A percentile compares a stretch with the other conserved stretches of the same genome.
Evolutionary conservation across 2,113 vertebrate species (phyloP).

Genomic region (Coptodon rendalli): DNA sequence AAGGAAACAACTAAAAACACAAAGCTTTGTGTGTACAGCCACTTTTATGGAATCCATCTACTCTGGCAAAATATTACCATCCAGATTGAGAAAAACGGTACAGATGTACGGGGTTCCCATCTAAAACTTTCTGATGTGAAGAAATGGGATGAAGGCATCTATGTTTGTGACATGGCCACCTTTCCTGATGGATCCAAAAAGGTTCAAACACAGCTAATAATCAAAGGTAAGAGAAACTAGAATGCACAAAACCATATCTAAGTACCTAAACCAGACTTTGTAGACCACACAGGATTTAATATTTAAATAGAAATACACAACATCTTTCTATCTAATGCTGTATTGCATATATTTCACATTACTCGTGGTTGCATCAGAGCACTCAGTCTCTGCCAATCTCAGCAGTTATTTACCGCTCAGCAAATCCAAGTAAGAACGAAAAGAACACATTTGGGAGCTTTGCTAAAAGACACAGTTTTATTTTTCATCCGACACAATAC

Average conservation of each 20-base stretch:
- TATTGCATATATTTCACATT: background rate
- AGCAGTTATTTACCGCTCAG: background rate
- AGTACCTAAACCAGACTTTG: background rate
- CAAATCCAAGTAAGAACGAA: background rate
- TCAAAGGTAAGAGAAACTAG: constrained; percentile 53
- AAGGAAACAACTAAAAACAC: background rate
- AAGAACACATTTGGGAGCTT: background rate
- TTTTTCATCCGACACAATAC: accelerated
- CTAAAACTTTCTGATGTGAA: constrained; percentile 25
- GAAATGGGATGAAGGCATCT: constrained; percentile 33
- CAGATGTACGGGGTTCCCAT: background rate
- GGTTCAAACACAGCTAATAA: constrained; percentile 1
- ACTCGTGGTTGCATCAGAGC: constrained; percentile 10
- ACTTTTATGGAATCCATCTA: accelerated
- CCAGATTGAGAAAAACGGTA: background rate
- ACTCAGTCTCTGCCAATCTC: background rate
- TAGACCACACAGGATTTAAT: background rate
- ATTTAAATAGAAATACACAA: background rate
- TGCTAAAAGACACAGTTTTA: background rate
- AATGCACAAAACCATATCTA: accelerated
- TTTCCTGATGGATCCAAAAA: constrained; percentile 40
- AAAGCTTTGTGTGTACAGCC: constrained; percentile 36
- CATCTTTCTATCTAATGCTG: background rate
- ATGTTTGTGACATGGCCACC: constrained; percentile 39
- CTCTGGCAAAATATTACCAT: background rate